phyloP scores from a whole-genome alignment of 2,113 vertebrate species.

The Gallinago undulata region DNA sequence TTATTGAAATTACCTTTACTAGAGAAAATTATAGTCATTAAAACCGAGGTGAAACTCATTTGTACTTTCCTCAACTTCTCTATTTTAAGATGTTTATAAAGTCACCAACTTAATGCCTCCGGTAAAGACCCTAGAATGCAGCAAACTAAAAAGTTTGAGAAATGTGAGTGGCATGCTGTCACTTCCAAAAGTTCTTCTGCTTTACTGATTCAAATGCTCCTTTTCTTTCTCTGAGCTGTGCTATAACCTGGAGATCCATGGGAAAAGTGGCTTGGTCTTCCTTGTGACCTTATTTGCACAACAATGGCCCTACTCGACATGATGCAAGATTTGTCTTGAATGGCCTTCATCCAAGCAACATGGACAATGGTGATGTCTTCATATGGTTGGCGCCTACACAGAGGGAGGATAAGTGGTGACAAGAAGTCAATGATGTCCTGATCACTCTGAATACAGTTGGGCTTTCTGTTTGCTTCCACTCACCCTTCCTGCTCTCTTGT shows the following conservation, averaged over 20 bases:
- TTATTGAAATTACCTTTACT: constrained; percentile 45
- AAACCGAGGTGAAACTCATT: constrained; percentile 54
- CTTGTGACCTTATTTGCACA: neutral
- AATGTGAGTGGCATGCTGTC: neutral
- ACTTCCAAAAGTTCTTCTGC: neutral
- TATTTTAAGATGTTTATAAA: neutral
- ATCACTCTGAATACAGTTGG: neutral
- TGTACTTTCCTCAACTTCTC: constrained; percentile 42
- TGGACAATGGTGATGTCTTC: neutral
- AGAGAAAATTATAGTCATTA: constrained; percentile 65
- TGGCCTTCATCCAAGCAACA: neutral
- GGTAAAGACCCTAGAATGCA: neutral
- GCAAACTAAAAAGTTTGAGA: neutral
- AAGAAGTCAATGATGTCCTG: neutral
- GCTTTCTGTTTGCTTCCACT: neutral
- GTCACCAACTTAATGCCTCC: constrained; percentile 5
- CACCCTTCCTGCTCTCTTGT: neutral
- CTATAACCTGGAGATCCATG: neutral
- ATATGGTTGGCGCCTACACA: neutral
- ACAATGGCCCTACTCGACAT: neutral
- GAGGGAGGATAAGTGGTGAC: neutral
- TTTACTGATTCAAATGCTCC: neutral
- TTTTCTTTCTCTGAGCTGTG: neutral
- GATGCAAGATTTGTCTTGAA: neutral
- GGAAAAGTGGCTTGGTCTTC: neutral